Evolutionary conservation across 1,140 invertebrate genomes (phyloP).

Genomic region (Battus philenor): DNA sequence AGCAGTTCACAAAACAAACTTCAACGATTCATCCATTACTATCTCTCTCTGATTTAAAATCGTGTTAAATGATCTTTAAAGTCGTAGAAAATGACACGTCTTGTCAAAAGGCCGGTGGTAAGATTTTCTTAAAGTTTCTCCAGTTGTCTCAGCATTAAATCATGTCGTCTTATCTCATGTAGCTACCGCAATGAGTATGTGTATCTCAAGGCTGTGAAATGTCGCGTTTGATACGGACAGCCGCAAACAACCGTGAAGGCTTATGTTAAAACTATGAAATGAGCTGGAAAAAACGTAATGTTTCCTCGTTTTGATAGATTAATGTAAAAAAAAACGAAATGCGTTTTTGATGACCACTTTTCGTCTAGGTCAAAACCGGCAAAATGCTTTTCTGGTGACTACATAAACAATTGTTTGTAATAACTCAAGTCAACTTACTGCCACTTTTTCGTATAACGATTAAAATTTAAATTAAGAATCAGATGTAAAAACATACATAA

Average conservation of each 20-base stretch:
- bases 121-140: no score
- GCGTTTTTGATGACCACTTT: neutral
- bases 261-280: constrained; percentile 26
- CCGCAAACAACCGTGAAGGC: constrained; percentile 41
- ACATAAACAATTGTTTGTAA: neutral
- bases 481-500: no score
- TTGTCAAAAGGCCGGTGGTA: no score
- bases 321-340: no score
- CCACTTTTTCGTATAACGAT: neutral
- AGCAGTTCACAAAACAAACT: no score
- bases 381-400: neutral
- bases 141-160: no score
- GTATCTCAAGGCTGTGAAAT: constrained; percentile 28
- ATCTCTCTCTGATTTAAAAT: no score
- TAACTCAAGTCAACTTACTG: neutral
- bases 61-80: no score
- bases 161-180: constrained; percentile 18
- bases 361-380: neutral
- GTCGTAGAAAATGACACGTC: no score
- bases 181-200: constrained; percentile 16
- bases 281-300: constrained; percentile 1
- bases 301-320: constrained; percentile 5
- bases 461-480: no score
- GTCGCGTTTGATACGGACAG: constrained; percentile 30
- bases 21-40: no score